Conservation (phyloP, 2,888 invertebrate species). For the Sisyra nigra region DNA sequence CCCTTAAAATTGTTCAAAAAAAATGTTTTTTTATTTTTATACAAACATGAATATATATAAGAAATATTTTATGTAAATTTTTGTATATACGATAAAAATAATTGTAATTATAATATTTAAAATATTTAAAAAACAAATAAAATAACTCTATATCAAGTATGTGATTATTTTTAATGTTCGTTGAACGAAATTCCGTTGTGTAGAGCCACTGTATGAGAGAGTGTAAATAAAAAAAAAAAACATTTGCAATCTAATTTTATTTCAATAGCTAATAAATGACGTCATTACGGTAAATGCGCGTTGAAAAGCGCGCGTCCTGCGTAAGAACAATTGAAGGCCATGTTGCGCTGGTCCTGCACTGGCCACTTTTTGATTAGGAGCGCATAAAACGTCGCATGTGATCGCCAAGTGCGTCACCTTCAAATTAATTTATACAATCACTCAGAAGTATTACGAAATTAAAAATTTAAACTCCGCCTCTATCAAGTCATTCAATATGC, state of each 20-base stretch:
- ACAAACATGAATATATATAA: not conserved
- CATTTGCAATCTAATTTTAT: no score
- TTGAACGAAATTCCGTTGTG: not conserved
- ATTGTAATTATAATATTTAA: not conserved
- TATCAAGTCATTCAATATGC: no score
- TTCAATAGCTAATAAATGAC: no score
- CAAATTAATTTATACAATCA: no score
- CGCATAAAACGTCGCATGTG: conserved; percentile 1
- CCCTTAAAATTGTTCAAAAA: not conserved
- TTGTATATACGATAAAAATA: not conserved
- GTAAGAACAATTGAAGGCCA: conserved; percentile 6
- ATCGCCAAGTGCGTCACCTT: no score
- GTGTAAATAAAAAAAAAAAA: no score
- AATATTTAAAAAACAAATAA: no score
- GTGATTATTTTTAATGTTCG: not conserved
- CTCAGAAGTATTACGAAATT: no score
- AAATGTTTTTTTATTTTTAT: not conserved
- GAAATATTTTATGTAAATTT: not conserved
- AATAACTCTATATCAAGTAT: not conserved
- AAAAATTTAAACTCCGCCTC: no score
- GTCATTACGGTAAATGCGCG: no score
- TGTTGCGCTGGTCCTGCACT: conserved; percentile 8
- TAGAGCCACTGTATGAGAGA: no score
- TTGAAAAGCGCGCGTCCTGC: conserved; percentile 4
- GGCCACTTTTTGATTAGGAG: conserved; percentile 3